Conservation (phyloP, 2,113 vertebrate species). For the Tylochromis polylepis region DNA sequence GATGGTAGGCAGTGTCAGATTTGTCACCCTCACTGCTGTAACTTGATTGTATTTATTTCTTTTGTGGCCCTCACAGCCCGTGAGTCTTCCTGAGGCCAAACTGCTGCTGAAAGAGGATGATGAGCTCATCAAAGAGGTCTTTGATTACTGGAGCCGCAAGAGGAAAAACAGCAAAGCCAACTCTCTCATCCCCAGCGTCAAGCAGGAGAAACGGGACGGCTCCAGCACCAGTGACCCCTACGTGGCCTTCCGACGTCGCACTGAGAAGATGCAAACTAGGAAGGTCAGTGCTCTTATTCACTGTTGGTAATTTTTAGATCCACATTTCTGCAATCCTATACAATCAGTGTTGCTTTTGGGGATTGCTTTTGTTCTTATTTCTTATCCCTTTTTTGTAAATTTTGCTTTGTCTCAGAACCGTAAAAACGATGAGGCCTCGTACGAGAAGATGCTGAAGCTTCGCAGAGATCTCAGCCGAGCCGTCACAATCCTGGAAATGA, state of each 20-base stretch:
- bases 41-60: background rate
- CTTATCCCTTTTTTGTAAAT: background rate
- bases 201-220: conserved; percentile 94
- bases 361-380: background rate
- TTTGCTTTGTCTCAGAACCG: conserved; percentile 80
- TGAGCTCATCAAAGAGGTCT: conserved; percentile 96
- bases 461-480: conserved; percentile 94
- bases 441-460: conserved; percentile 99
- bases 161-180: conserved; percentile 87
- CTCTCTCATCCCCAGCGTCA: conserved; percentile 87
- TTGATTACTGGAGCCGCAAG: conserved; percentile 97
- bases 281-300: conserved; percentile 74
- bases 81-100: conserved; percentile 96
- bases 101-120: conserved; percentile 97
- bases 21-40: background rate
- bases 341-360: background rate
- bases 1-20: background rate
- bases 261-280: conserved; percentile 99
- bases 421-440: conserved; percentile 98
- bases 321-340: background rate
- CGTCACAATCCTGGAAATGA: conserved; percentile 97
- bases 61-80: conserved; percentile 70
- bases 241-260: conserved; percentile 94
- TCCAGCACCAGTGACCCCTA: conserved; percentile 98
- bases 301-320: background rate